Evolutionary conservation across 2,888 invertebrate species (phyloP).

Genomic region (Caenorhabditis sp.): DNA sequence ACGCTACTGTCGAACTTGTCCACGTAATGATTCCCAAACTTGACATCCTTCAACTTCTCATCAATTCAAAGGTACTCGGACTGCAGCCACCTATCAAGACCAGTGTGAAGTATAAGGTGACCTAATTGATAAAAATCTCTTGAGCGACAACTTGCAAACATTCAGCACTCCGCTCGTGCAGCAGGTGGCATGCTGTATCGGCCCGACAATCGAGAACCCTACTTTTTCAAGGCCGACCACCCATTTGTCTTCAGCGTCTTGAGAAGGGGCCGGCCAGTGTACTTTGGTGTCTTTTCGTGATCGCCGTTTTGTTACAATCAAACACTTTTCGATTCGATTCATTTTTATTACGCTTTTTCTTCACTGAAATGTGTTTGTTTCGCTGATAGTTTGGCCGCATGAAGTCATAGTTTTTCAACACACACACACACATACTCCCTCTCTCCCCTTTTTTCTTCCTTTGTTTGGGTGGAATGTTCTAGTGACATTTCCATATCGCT

Average conservation of each 20-base stretch:
- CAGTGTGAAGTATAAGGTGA: constrained; percentile 31
- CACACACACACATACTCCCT: too few species aligned
- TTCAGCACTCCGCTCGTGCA: constrained; percentile 23
- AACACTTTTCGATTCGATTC: not conserved
- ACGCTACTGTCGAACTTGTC: constrained; percentile 19
- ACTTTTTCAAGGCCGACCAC: constrained; percentile 36
- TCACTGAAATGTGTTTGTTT: too few species aligned
- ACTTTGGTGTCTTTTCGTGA: constrained; percentile 16
- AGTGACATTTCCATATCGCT: too few species aligned
- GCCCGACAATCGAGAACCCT: constrained; percentile 43
- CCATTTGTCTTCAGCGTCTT: constrained; percentile 37
- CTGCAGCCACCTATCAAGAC: constrained; percentile 38
- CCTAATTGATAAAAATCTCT: not conserved
- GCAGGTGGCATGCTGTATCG: constrained; percentile 32
- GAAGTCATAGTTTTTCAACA: too few species aligned
- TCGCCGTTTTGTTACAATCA: not conserved
- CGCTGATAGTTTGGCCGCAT: too few species aligned
- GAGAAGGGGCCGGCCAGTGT: constrained; percentile 25
- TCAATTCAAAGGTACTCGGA: constrained; percentile 25
- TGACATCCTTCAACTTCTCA: constrained; percentile 18
- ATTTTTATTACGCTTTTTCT: too few species aligned
- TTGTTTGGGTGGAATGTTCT: too few species aligned
- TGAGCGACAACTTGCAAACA: not conserved
- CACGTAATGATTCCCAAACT: constrained; percentile 27
- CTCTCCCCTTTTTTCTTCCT: not conserved